A percentile compares a stretch with the other conserved stretches of the same genome.
phyloP scores from a whole-genome alignment of 2,113 vertebrate genomes.

The Galeopterus variegatus region DNA sequence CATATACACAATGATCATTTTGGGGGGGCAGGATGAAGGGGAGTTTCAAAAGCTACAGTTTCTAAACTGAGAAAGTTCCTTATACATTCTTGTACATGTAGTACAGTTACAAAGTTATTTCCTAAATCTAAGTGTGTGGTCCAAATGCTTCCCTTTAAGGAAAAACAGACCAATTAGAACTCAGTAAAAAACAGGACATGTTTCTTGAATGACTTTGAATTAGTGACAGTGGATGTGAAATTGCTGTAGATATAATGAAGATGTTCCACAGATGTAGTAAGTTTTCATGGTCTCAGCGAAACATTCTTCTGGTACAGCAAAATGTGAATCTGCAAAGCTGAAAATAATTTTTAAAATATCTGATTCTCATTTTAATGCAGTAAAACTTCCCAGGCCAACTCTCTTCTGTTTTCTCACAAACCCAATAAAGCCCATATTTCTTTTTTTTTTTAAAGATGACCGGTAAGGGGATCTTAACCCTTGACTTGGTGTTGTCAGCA shows the following conservation, averaged over 20 bases:
- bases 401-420: constrained; percentile 54
- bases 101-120: constrained; percentile 28
- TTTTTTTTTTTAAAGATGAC: too few species aligned
- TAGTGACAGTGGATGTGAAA: constrained; percentile 28
- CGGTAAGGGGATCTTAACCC: too few species aligned
- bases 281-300: constrained; percentile 28
- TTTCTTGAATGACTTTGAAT: constrained; percentile 63
- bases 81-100: background rate
- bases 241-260: constrained; percentile 50
- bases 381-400: constrained; percentile 34
- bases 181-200: constrained; percentile 16
- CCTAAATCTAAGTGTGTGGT: constrained; percentile 67
- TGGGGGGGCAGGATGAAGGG: background rate
- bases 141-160: constrained; percentile 63
- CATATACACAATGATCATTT: background rate
- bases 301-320: constrained; percentile 48
- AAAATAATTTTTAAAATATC: constrained; percentile 55
- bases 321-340: constrained; percentile 48
- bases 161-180: constrained; percentile 59
- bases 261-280: constrained; percentile 63
- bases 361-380: constrained; percentile 18
- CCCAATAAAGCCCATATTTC: constrained; percentile 1
- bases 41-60: constrained; percentile 2
- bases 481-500: too few species aligned
- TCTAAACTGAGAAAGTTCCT: constrained; percentile 25